Evolutionary conservation across 2,888 invertebrate genomes (phyloP).

Genomic region (Lycocerus yunnanus): DNA sequence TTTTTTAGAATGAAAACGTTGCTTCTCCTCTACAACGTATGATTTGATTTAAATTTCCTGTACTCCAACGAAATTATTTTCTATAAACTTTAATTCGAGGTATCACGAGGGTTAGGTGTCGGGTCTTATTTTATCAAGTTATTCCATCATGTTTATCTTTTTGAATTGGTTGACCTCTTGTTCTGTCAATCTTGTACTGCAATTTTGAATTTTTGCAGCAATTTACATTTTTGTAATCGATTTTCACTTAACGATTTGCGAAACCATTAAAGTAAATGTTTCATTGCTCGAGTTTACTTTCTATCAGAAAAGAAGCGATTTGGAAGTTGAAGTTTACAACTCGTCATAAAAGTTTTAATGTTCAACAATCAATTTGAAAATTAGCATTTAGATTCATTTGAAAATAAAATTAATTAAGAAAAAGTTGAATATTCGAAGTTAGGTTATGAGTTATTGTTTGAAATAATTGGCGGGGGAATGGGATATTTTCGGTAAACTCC

Average conservation of each 20-base stretch:
- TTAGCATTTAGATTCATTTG: neutral
- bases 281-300: neutral
- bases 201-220: too few species aligned
- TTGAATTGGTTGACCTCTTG: too few species aligned
- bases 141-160: too few species aligned
- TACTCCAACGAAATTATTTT: too few species aligned
- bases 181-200: too few species aligned
- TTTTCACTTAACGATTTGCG: neutral
- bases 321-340: neutral
- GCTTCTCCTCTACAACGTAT: too few species aligned
- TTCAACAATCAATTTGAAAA: neutral
- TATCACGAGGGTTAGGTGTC: too few species aligned
- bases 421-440: neutral
- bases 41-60: too few species aligned
- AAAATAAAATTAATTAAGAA: neutral
- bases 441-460: neutral
- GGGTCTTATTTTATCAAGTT: too few species aligned
- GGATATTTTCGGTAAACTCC: neutral
- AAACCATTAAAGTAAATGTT: neutral
- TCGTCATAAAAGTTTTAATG: neutral
- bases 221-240: neutral
- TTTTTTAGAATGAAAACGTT: too few species aligned
- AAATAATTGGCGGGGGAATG: slow-evolving; percentile 7
- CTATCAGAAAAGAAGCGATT: neutral
- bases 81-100: too few species aligned